Evolutionary conservation across 92 coral and sea anemone species (phyloP), one percentile per base, ranked within the genome.

Genomic region (Hydrozoanthus gracilis): DNA sequence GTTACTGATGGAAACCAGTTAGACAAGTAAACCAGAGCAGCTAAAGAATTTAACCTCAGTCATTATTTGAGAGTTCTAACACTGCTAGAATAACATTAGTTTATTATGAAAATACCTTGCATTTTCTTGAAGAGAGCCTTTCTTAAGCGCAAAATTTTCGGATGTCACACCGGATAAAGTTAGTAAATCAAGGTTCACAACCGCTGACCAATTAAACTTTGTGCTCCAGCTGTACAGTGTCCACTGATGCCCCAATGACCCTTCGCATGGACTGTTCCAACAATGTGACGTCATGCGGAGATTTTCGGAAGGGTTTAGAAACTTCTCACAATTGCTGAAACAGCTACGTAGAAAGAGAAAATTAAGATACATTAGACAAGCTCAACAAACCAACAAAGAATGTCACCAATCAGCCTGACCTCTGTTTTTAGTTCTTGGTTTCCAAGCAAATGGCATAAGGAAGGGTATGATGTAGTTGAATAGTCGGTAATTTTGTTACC

Each of bases 261-360:
- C 73, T 11, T 45, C 18, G 74, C 85, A 80, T 12, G 39, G 61
- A 16, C 44, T 15, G 54, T 64, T 64, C 9, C 13, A 47, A 11
- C 85, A 80, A 8, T 9, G 12, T 7, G 85, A 64, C 13, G 46
- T 80, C 85, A 80, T 8, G 35, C 85, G 85, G 11, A 80, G 85
- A 15, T 80, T 64, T 50, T 80, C n/a, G 60, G 85, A 80, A 80
- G 73, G 85, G 20, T 47, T 64, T 46, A 80, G 8, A 67, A 47
- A 62, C 27, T 73, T 58, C 3, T 80, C 85, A 47, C 85, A 80
- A 17, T 80, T 80, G 45, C 85, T 80, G 61, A 80, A 80, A 65
- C 85, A 80, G 74, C 85, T 80, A 48, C 6, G 46, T 46, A 64
- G n/a, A 50, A 15, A 47, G 58, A 16, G 39, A 27, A 27, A 27